Evolutionary conservation across 2,797 vertebrate species (phyloP).

Genomic region (Rhadinocentrus ornatus): DNA sequence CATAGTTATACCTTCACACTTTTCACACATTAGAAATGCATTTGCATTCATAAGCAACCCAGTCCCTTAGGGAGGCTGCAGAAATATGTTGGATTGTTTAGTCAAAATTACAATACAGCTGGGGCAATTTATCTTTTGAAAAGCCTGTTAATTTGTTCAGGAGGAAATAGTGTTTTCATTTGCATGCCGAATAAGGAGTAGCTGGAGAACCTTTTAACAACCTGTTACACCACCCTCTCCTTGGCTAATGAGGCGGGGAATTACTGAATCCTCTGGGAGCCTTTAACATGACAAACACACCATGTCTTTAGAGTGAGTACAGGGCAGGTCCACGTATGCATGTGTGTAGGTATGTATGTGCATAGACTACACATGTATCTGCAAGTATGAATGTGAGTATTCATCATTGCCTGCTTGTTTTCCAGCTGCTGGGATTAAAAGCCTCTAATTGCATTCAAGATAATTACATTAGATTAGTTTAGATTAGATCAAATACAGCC

Average conservation of each 20-base stretch:
- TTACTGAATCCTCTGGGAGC: slow-evolving; percentile 63
- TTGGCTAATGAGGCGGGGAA: slow-evolving; percentile 78
- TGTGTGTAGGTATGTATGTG: slow-evolving; percentile 1
- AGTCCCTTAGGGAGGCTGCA: slow-evolving; percentile 58
- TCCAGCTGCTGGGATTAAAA: slow-evolving; percentile 41
- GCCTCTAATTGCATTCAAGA: slow-evolving; percentile 55
- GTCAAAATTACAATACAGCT: slow-evolving; percentile 83
- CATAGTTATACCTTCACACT: slow-evolving; percentile 60
- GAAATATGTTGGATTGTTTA: slow-evolving; percentile 81
- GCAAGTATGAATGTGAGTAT: slow-evolving; percentile 33
- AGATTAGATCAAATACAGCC: slow-evolving; percentile 54
- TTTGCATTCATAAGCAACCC: slow-evolving; percentile 79
- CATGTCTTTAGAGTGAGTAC: slow-evolving; percentile 62
- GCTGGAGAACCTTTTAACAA: slow-evolving; percentile 72
- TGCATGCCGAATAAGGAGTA: slow-evolving; percentile 82
- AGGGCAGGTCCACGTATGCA: slow-evolving; percentile 26
- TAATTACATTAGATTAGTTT: slow-evolving; percentile 58
- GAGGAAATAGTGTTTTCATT: slow-evolving; percentile 81
- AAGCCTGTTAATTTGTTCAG: slow-evolving; percentile 84
- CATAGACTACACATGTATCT: not conserved
- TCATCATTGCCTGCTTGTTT: slow-evolving; percentile 14
- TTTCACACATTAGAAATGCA: slow-evolving; percentile 69
- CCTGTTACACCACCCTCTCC: slow-evolving; percentile 73
- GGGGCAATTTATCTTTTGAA: slow-evolving; percentile 85
- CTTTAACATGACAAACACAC: slow-evolving; percentile 77